These are phyloP conservation scores for Hiodon tergisus DNA, from an alignment of 2,113 vertebrate genomes.

Conservation along the genomic window DNA sequence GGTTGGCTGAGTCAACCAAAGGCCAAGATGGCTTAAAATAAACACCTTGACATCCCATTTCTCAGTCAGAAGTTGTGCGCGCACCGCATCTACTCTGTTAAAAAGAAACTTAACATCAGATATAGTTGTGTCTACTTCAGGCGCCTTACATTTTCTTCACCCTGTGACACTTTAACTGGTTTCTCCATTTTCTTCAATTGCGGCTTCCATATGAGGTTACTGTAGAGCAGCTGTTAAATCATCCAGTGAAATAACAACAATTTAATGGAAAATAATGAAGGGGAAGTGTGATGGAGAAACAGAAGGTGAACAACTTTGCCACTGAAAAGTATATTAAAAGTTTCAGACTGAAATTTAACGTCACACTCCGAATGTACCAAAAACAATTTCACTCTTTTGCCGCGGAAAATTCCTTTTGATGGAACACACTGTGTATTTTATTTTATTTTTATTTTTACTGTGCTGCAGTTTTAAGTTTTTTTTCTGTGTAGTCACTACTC, in stretches of 20 bases:
- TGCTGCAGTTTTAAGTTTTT: no score
- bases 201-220: background rate
- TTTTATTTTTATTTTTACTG: no score
- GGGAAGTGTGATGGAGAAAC: constrained; percentile 9
- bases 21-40: constrained; percentile 44
- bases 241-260: constrained; percentile 25
- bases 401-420: constrained; percentile 21
- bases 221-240: background rate
- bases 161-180: no score
- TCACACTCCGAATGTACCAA: constrained; percentile 30
- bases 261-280: constrained; percentile 20
- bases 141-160: no score
- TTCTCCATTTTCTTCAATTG: background rate
- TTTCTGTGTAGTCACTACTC: no score
- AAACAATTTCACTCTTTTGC: constrained; percentile 45
- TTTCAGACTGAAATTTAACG: constrained; percentile 16
- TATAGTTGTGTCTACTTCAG: background rate
- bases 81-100: background rate
- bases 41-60: background rate
- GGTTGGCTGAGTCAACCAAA: constrained; percentile 38
- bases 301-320: constrained; percentile 4
- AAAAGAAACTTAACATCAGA: background rate
- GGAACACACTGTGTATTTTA: constrained; percentile 9
- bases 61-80: no score
- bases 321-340: constrained; percentile 14